Evolutionary conservation across 2,888 invertebrate genomes (phyloP).

Genomic region (Perithous albicinctus): DNA sequence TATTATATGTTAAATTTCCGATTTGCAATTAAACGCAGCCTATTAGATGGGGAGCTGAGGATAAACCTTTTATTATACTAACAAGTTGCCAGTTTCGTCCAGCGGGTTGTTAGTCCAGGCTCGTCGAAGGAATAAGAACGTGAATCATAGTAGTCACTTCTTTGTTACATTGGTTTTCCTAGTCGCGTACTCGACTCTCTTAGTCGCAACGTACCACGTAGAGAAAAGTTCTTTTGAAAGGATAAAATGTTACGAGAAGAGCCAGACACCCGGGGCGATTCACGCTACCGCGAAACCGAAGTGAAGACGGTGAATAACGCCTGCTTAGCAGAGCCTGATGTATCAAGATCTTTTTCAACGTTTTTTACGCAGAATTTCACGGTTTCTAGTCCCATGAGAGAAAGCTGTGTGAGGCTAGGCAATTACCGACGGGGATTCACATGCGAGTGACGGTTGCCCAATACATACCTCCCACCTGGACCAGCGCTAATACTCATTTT

Average conservation of each 20-base stretch:
- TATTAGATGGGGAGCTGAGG: conserved; percentile 41
- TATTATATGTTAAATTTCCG: too few species aligned
- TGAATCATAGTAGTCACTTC: conserved; percentile 66
- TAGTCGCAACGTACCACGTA: conserved; percentile 30
- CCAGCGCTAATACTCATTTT: conserved; percentile 29
- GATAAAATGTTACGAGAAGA: conserved; percentile 21
- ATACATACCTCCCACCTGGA: background rate
- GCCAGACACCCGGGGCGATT: background rate
- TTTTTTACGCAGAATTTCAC: conserved; percentile 26
- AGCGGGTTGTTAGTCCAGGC: conserved; percentile 64
- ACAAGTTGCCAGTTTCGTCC: conserved; percentile 25
- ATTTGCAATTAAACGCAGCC: background rate
- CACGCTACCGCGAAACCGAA: background rate
- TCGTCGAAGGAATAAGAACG: conserved; percentile 67
- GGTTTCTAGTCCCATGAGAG: background rate
- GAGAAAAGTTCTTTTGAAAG: conserved; percentile 32
- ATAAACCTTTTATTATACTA: conserved; percentile 50
- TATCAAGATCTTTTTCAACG: conserved; percentile 13
- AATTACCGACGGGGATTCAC: conserved; percentile 44
- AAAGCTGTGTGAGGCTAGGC: conserved; percentile 1
- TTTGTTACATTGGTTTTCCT: conserved; percentile 39
- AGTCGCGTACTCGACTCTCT: background rate
- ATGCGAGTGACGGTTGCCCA: conserved; percentile 15
- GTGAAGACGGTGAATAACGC: background rate
- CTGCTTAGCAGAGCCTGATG: background rate